Evolutionary conservation across 2,113 vertebrate genomes (phyloP).

Genomic region (Datnioides undecimradiatus): DNA sequence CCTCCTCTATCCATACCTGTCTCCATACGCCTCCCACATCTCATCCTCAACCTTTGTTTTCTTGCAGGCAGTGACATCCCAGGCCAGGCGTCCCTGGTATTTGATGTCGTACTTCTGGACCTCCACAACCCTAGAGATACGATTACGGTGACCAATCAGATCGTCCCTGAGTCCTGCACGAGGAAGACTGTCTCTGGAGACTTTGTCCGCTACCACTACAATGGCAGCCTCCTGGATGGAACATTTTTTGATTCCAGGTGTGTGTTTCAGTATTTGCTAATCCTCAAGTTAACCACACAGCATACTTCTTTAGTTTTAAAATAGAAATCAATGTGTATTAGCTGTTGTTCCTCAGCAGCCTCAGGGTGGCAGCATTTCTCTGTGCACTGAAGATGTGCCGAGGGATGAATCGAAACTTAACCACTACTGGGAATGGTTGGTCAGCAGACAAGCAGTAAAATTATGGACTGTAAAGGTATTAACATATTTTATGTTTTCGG

Average conservation of each 20-base stretch:
- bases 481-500: too few relatives aligned
- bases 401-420: slow-evolving; percentile 15
- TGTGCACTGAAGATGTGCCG: not conserved
- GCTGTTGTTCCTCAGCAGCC: slow-evolving; percentile 34
- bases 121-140: slow-evolving; percentile 97
- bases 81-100: slow-evolving; percentile 94
- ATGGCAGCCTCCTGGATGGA: slow-evolving; percentile 93
- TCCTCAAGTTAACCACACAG: too few relatives aligned
- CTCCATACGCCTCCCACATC: not conserved
- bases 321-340: not conserved
- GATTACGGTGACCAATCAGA: slow-evolving; percentile 87
- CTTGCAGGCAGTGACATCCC: slow-evolving; percentile 94
- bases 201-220: slow-evolving; percentile 97
- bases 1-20: not conserved
- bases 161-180: slow-evolving; percentile 86
- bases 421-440: not conserved
- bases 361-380: slow-evolving; percentile 49
- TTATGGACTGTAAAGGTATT: too few relatives aligned
- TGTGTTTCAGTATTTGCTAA: not conserved
- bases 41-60: not conserved
- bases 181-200: slow-evolving; percentile 89
- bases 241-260: slow-evolving; percentile 97
- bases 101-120: slow-evolving; percentile 94
- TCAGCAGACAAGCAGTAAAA: too few relatives aligned
- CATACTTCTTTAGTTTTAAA: not conserved